A percentile compares a stretch with the other conserved stretches of the same genome.
phyloP scores from a whole-genome alignment of 2,797 vertebrate genomes.

The Euthynnus affinis region DNA sequence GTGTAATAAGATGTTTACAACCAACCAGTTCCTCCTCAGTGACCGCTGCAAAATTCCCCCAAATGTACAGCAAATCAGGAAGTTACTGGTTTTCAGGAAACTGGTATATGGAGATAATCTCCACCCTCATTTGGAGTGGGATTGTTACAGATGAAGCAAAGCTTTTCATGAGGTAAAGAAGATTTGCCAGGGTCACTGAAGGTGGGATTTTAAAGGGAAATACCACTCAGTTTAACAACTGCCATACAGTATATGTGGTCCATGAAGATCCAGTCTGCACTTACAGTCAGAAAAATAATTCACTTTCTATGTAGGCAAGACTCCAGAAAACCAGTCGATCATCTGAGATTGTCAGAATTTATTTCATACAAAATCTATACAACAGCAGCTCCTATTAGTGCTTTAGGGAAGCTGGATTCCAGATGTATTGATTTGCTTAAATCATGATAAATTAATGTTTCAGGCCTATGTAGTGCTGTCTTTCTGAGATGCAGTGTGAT shows the following conservation, averaged over 20 bases:
- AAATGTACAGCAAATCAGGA: conserved; percentile 28
- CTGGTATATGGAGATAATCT: too few species aligned
- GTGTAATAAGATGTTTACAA: conserved; percentile 69
- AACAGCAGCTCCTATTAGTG: not conserved
- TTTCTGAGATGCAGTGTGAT: conserved; percentile 21
- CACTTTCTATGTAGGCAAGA: conserved; percentile 5
- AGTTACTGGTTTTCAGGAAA: not conserved
- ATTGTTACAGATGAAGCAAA: not conserved
- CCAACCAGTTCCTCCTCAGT: conserved; percentile 29
- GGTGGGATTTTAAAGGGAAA: conserved; percentile 42
- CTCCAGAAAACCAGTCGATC: conserved; percentile 10
- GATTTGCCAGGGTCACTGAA: conserved; percentile 25
- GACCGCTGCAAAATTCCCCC: conserved; percentile 25
- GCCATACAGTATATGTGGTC: conserved; percentile 47
- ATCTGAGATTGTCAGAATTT: not conserved
- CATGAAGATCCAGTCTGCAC: conserved; percentile 32
- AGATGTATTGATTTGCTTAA: not conserved
- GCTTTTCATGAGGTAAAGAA: not conserved
- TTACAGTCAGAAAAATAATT: conserved; percentile 19
- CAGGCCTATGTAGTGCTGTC: not conserved
- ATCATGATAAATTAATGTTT: not conserved
- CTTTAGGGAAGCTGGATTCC: conserved; percentile 2
- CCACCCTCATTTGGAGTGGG: too few species aligned
- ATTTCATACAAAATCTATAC: not conserved
- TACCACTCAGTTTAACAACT: conserved; percentile 57